These are phyloP conservation scores for Brachionus rotundiformis DNA, from an alignment of 1,140 invertebrate genomes.

Conservation along the genomic window DNA sequence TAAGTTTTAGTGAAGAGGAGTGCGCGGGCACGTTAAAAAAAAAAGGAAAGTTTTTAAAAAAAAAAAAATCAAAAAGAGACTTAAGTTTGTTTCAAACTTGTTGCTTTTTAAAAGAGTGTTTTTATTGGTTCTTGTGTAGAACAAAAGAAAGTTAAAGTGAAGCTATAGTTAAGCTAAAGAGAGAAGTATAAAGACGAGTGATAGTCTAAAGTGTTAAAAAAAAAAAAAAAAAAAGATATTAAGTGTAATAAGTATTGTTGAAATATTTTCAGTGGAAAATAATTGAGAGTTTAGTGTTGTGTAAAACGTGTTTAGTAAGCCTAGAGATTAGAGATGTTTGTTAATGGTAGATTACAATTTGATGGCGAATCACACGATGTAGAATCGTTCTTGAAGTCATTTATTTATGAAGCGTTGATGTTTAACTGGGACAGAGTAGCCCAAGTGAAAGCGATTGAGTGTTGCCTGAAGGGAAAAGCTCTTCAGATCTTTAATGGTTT, in stretches of 20 bases:
- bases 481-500: conserved; percentile 8
- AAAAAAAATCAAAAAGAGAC: no score
- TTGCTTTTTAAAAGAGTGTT: background rate
- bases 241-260: background rate
- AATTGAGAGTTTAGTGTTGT: conserved; percentile 8
- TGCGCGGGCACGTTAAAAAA: no score
- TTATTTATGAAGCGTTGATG: conserved; percentile 18
- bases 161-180: background rate
- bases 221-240: no score
- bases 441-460: conserved; percentile 20
- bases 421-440: conserved; percentile 26
- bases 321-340: conserved; percentile 7
- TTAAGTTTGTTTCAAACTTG: no score
- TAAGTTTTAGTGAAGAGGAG: no score
- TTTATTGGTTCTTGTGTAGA: background rate
- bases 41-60: no score
- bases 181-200: background rate
- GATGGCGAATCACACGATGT: conserved; percentile 1
- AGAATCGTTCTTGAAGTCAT: background rate
- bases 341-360: conserved; percentile 29
- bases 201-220: background rate
- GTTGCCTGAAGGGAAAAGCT: conserved; percentile 2
- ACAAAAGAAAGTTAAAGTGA: background rate
- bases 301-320: conserved; percentile 7
- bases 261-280: background rate